Evolutionary conservation across 2,113 vertebrate species (phyloP).

Genomic region (Centropristis striata): DNA sequence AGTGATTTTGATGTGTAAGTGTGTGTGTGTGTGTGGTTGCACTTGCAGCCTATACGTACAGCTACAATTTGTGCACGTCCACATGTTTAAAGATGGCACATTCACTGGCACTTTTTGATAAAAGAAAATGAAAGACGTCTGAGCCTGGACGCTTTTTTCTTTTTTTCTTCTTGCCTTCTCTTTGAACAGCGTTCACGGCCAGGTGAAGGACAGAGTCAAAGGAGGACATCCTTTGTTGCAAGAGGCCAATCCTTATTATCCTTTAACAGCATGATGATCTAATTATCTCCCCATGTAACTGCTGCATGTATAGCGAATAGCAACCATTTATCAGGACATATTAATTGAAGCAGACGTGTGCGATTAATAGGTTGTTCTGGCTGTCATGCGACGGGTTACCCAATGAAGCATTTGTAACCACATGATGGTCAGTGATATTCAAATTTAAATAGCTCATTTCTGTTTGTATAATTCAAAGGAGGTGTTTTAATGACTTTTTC

Average conservation of each 20-base stretch:
- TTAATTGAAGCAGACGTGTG: slow-evolving; percentile 49
- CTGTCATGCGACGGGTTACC: slow-evolving; percentile 19
- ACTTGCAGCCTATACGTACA: background rate
- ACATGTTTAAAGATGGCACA: background rate
- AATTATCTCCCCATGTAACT: slow-evolving; percentile 66
- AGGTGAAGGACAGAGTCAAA: slow-evolving; percentile 63
- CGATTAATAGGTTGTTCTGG: slow-evolving; percentile 54
- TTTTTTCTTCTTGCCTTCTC: background rate
- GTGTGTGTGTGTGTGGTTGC: background rate
- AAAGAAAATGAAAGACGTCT: slow-evolving; percentile 51
- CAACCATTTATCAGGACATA: slow-evolving; percentile 53
- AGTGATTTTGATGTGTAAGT: slow-evolving; percentile 9
- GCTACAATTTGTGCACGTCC: background rate
- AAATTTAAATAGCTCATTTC: slow-evolving; percentile 22
- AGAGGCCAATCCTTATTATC: slow-evolving; percentile 55
- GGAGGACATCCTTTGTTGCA: slow-evolving; percentile 52
- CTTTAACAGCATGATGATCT: slow-evolving; percentile 68
- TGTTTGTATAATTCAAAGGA: slow-evolving; percentile 13
- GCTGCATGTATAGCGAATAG: slow-evolving; percentile 45
- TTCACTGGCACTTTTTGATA: slow-evolving; percentile 24
- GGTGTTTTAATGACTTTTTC: background rate
- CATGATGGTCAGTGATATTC: slow-evolving; percentile 7
- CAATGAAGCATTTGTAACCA: slow-evolving; percentile 3
- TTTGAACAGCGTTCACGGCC: slow-evolving; percentile 41
- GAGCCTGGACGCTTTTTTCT: slow-evolving; percentile 8